Evolutionary conservation across 2,888 invertebrate species (phyloP), one percentile per base, ranked within the genome.

Genomic region (Parnassius apollo): DNA sequence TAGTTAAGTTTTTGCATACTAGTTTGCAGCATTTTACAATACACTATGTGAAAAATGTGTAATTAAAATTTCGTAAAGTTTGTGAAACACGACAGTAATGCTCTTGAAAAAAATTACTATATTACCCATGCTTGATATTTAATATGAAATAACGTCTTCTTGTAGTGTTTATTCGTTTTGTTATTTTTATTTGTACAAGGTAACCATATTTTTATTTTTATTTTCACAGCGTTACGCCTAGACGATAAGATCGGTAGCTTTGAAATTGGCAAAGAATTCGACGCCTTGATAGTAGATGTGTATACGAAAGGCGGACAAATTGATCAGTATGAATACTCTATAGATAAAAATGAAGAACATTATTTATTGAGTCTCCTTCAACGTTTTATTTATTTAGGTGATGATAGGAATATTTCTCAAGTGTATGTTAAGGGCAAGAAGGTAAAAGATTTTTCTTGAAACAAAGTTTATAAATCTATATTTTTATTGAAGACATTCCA

Each of bases 221-320:
- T 13, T 48, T 49, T 13, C 91, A 60, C 92, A 96, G 98, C 96
- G 35, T 88, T 98, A 50, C 93, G 94, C 2, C 77, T 98, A 68
- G 95, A 94, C n/a, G 81, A 95, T 51, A 89, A 93, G 74, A 94
- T 96, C 57, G 98, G 98, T 13, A 97, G 95, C 85, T 96, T 98
- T 73, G 89, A 93, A 69, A 81, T 93, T 7, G 97, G 96, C 22
- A 98, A 98, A 81, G 94, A 96, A 62, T 97, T 98, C 74, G 98
- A 98, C 89, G 98, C 97, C 0, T 85, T 98, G 0, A 73, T 97
- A 1, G 87, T 98, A 44, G 95, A 97, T 74, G 90, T 95, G n/a
- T 91, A 92, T 70, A 76, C 85, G 12, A 63, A 81, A 12, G 78
- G 81, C 11, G 88, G 93, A 9, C 88, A 91, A 2, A 81, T 93